A percentile compares a stretch with the other conserved stretches of the same genome.
These are phyloP conservation scores for Synanthedon tipuliformis DNA, from an alignment of 2,888 invertebrate genomes.

Conservation along the genomic window DNA sequence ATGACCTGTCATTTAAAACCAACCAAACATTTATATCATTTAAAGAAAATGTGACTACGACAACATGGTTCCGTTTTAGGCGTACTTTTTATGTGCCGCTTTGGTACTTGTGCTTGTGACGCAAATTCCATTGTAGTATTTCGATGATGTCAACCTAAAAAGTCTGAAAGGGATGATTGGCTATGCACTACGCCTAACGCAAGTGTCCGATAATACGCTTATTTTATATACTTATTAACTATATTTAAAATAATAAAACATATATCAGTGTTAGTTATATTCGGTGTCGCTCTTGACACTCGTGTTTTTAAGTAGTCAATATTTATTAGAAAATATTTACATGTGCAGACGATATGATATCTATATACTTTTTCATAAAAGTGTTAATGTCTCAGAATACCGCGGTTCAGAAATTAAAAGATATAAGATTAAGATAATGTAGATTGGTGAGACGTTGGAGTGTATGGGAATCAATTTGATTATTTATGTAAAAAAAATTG, in stretches of 20 bases:
- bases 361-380: background rate
- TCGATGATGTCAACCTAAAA: constrained; percentile 45
- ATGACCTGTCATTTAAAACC: too few species aligned
- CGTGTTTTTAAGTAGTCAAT: constrained; percentile 50
- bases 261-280: constrained; percentile 49
- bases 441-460: too few species aligned
- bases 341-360: constrained; percentile 2
- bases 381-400: background rate
- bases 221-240: constrained; percentile 50
- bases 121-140: too few species aligned
- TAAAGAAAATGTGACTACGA: too few species aligned
- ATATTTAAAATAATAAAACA: background rate
- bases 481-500: too few species aligned
- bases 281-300: constrained; percentile 55
- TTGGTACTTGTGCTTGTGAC: too few species aligned
- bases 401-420: too few species aligned
- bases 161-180: constrained; percentile 63
- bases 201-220: constrained; percentile 66
- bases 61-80: too few species aligned
- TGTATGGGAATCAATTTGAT: too few species aligned
- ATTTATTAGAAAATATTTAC: constrained; percentile 33
- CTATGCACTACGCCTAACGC: constrained; percentile 39
- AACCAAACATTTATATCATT: too few species aligned
- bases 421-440: too few species aligned
- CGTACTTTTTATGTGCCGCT: too few species aligned